These are phyloP conservation scores for Lagodon rhomboides DNA, from an alignment of 2,797 vertebrate genomes.

Conservation along the genomic window DNA sequence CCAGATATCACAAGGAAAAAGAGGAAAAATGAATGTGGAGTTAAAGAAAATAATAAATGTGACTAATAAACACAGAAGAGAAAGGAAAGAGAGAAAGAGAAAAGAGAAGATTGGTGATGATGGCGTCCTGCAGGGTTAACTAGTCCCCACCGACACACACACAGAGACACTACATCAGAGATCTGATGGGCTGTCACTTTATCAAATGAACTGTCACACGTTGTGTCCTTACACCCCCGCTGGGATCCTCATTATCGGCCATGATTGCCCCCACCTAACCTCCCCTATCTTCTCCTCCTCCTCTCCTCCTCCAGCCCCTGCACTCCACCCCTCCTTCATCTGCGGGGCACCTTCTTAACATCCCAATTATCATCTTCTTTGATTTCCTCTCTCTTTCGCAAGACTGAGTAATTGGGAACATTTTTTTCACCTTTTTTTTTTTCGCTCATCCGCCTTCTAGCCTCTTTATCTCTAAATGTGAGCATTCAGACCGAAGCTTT, in stretches of 20 bases:
- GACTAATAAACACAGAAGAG: not conserved
- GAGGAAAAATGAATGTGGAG: not conserved
- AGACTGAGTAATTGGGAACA: conserved; percentile 43
- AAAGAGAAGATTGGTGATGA: not conserved
- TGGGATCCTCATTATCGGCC: conserved; percentile 71
- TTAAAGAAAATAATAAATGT: not conserved
- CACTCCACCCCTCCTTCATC: conserved; percentile 43
- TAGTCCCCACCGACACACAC: conserved; percentile 3
- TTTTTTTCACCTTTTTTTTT: not conserved
- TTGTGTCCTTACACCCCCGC: conserved; percentile 65
- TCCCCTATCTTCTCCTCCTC: conserved; percentile 25
- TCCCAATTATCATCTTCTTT: conserved; percentile 78
- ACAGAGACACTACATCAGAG: conserved; percentile 11
- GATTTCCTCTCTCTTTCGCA: conserved; percentile 48
- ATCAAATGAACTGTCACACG: conserved; percentile 76
- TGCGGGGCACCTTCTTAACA: conserved; percentile 53
- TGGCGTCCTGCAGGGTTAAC: conserved; percentile 8
- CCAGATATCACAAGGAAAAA: not conserved
- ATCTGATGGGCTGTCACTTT: conserved; percentile 78
- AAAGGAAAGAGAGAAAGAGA: not conserved
- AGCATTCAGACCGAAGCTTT: not conserved
- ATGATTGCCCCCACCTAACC: conserved; percentile 73
- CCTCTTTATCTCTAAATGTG: not conserved
- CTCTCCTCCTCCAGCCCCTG: not conserved
- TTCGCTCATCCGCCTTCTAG: not conserved